Percentiles rank a stretch among this genome's conserved stretches.
Evolutionary conservation across 2,888 invertebrate species (phyloP).

Genomic region (Cheilosia impressa): DNA sequence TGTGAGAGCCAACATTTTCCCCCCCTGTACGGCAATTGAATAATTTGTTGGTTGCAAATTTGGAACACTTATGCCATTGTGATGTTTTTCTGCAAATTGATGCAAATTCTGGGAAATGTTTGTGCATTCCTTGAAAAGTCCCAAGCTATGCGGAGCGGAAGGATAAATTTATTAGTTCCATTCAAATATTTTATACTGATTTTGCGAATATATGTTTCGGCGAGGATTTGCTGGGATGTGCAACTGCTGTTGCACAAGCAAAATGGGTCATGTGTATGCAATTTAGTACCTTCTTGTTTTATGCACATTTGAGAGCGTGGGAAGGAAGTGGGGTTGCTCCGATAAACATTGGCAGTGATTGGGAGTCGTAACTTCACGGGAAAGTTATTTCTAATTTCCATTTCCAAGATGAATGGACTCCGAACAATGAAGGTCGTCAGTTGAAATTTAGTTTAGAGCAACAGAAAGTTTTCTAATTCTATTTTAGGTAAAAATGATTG

Average conservation of each 20-base stretch:
- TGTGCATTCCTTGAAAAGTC: not conserved
- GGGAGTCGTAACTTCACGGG: no score
- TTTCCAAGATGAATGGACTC: no score
- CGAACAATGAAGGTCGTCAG: no score
- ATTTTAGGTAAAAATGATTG: no score
- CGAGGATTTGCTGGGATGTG: not conserved
- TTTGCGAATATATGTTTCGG: not conserved
- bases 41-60: constrained; percentile 36
- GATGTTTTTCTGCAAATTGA: constrained; percentile 18
- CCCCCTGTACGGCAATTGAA: constrained; percentile 6
- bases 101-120: constrained; percentile 24
- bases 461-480: no score
- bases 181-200: constrained; percentile 17
- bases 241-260: not conserved
- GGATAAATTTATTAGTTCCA: constrained; percentile 10
- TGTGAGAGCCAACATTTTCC: not conserved
- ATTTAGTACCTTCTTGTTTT: not conserved
- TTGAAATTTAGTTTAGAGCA: no score
- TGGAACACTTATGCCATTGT: constrained; percentile 19
- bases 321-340: no score
- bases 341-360: no score
- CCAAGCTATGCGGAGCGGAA: not conserved
- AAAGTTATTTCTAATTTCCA: no score
- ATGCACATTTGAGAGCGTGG: no score
- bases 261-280: not conserved